These are phyloP conservation scores for Heteromurus nitidus DNA, from an alignment of 2,888 invertebrate genomes.

Conservation along the genomic window DNA sequence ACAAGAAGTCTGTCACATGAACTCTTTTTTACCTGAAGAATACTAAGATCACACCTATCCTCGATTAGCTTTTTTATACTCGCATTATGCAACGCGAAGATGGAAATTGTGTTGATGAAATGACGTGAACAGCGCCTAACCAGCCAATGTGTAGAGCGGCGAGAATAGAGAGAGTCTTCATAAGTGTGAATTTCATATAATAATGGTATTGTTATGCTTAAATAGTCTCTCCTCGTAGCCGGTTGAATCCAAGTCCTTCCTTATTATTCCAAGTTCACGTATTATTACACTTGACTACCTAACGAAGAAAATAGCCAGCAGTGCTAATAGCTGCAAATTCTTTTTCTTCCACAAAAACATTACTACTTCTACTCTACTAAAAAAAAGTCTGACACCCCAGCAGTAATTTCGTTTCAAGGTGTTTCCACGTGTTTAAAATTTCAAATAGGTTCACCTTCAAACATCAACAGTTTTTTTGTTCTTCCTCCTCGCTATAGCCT, in stretches of 20 bases:
- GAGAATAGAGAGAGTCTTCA: too few species aligned
- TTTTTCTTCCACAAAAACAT: too few species aligned
- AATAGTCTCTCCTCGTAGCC: too few species aligned
- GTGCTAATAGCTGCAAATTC: conserved; percentile 58
- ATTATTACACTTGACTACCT: not conserved
- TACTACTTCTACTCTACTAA: too few species aligned
- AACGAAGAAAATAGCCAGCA: too few species aligned
- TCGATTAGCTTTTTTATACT: not conserved
- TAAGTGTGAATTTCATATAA: too few species aligned
- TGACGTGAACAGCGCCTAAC: not conserved
- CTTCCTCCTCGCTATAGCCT: too few species aligned
- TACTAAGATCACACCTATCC: too few species aligned
- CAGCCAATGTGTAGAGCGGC: too few species aligned
- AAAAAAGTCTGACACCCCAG: conserved; percentile 10
- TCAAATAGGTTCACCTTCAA: conserved; percentile 50
- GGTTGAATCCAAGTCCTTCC: conserved; percentile 9
- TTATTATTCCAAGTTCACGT: not conserved
- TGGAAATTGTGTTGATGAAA: not conserved
- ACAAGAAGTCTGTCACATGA: too few species aligned
- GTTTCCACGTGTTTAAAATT: conserved; percentile 61
- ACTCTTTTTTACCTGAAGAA: too few species aligned
- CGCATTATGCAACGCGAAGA: not conserved
- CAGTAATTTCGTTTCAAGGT: conserved; percentile 50
- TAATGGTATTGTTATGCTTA: too few species aligned
- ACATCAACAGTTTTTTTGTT: conserved; percentile 2